Percentiles rank a stretch among this genome's conserved stretches.
phyloP scores from a whole-genome alignment of 2,113 vertebrate genomes.

The Lasiurus cinereus region DNA sequence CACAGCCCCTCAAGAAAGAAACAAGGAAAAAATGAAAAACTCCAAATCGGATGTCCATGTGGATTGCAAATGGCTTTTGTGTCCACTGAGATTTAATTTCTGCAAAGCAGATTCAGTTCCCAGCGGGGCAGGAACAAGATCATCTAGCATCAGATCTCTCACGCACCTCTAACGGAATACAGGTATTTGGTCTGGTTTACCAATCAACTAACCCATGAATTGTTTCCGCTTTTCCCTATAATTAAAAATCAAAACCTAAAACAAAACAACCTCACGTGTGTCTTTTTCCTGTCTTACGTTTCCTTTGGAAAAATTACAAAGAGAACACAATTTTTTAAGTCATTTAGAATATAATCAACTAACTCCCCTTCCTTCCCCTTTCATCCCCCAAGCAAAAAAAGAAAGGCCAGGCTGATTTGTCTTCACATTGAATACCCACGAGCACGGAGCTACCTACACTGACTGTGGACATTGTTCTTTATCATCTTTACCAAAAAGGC shows the following conservation, averaged over 20 bases:
- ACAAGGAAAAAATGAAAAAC: not conserved
- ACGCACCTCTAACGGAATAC: too few species aligned
- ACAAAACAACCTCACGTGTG: not conserved
- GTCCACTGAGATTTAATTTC: not conserved
- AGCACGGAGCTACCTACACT: not conserved
- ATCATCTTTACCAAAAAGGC: not conserved
- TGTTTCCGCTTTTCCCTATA: not conserved
- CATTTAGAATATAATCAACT: not conserved
- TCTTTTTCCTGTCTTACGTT: not conserved
- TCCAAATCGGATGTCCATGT: not conserved
- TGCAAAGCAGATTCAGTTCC: not conserved
- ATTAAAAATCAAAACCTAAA: not conserved
- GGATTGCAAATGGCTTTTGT: not conserved
- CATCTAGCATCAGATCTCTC: not conserved
- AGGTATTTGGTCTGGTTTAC: not conserved
- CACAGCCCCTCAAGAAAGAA: not conserved
- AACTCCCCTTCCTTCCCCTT: not conserved
- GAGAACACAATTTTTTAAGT: not conserved
- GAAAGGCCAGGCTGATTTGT: not conserved
- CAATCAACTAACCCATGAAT: not conserved
- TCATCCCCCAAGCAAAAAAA: not conserved
- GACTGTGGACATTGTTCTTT: not conserved
- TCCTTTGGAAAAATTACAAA: slow-evolving; percentile 25
- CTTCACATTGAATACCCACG: not conserved
- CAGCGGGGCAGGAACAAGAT: not conserved